These are phyloP conservation scores for Aptenodytes forsteri DNA, from an alignment of 2,113 vertebrate species.

Conservation along the genomic window DNA sequence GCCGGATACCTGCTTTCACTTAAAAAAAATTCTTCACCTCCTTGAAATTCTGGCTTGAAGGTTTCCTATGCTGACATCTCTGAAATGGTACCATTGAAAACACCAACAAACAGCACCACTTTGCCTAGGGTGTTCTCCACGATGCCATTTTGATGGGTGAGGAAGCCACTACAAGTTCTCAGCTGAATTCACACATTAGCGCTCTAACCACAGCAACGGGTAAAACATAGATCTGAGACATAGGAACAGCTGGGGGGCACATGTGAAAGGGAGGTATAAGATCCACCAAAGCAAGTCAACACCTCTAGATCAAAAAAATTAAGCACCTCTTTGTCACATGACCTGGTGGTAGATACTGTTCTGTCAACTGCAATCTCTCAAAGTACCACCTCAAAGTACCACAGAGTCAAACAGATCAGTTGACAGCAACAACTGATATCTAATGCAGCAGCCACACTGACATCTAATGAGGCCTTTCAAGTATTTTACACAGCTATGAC, in stretches of 20 bases:
- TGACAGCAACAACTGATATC: background rate
- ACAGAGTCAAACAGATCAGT: background rate
- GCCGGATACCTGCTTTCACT: background rate
- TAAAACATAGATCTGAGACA: background rate
- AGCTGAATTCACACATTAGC: background rate
- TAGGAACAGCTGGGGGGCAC: background rate
- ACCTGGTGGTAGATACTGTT: background rate
- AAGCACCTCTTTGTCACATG: background rate
- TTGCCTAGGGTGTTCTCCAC: background rate
- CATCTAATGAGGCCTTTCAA: slow-evolving; percentile 1
- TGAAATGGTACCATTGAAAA: background rate
- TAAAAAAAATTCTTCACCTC: background rate
- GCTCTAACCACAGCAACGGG: background rate
- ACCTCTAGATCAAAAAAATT: background rate
- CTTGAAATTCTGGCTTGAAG: background rate
- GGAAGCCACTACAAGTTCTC: background rate
- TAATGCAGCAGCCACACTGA: background rate
- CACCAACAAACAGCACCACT: rapidly evolving
- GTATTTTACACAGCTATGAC: background rate
- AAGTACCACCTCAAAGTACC: background rate
- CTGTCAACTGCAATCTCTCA: background rate
- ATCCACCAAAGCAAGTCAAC: slow-evolving; percentile 5
- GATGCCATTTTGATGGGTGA: background rate
- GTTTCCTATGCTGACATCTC: background rate
- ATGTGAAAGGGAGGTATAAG: background rate